Evolutionary conservation across 30 jellyfish, hydroid and myxozoan species (phyloP).

Genomic region (Calvadosia cruxmelitensis): DNA sequence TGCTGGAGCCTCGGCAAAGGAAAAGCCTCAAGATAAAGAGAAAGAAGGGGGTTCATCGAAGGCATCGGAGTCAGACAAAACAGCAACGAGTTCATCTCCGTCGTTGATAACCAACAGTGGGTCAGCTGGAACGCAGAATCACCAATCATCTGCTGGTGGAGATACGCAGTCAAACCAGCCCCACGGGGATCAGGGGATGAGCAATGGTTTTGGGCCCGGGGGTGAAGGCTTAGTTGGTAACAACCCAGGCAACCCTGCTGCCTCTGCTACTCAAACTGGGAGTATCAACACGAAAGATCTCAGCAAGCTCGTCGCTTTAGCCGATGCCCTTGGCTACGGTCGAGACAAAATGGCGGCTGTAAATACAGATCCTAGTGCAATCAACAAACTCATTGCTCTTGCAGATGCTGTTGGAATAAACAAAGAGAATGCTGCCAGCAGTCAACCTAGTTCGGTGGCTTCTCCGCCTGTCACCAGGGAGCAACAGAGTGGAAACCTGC

Average conservation of each 20-base stretch:
- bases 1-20: conserved; percentile 9
- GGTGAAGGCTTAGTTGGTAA: not conserved
- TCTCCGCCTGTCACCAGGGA: not conserved
- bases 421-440: conserved; percentile 30
- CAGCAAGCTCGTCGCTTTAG: conserved; percentile 4
- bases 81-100: not conserved
- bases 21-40: conserved; percentile 7
- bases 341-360: not conserved
- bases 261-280: not conserved
- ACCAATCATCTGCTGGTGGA: conserved; percentile 10
- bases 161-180: conserved; percentile 23
- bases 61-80: conserved; percentile 7
- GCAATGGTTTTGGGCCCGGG: conserved; percentile 14
- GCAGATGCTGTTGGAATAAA: conserved; percentile 57
- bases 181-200: conserved; percentile 5
- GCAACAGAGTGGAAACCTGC: not conserved
- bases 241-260: not conserved
- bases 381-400: conserved; percentile 48
- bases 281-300: not conserved
- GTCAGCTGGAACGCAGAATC: not conserved
- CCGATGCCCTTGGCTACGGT: conserved; percentile 6
- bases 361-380: conserved; percentile 41
- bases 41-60: conserved; percentile 19
- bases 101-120: no score
- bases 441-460: not conserved